Evolutionary conservation across 2,888 invertebrate species (phyloP).

Genomic region (Scaptomyza parva): DNA sequence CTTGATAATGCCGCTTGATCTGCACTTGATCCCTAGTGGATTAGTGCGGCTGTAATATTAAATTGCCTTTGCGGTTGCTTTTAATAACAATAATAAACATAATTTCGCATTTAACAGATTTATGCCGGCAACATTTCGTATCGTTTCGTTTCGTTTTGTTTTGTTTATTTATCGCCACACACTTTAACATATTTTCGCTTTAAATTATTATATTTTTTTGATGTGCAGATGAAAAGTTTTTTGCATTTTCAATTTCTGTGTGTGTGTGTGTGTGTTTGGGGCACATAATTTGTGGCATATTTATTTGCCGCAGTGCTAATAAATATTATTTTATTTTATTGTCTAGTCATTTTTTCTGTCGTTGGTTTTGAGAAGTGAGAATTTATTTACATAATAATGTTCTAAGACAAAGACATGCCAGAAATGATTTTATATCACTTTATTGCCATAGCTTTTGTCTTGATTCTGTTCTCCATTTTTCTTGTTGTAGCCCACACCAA

Average conservation of each 20-base stretch:
- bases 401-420: slow-evolving; percentile 73
- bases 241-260: slow-evolving; percentile 48
- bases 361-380: slow-evolving; percentile 71
- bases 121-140: slow-evolving; percentile 48
- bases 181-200: slow-evolving; percentile 7
- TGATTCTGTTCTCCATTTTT: slow-evolving; percentile 13
- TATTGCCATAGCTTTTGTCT: slow-evolving; percentile 51
- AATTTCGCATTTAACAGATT: slow-evolving; percentile 75
- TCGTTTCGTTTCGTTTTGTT: no score
- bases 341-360: slow-evolving; percentile 73
- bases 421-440: slow-evolving; percentile 76
- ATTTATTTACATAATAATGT: slow-evolving; percentile 78
- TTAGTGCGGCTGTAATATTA: slow-evolving; percentile 80
- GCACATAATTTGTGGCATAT: slow-evolving; percentile 73
- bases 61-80: slow-evolving; percentile 77
- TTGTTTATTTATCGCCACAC: slow-evolving; percentile 53
- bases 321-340: slow-evolving; percentile 59
- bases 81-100: slow-evolving; percentile 78
- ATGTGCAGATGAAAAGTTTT: slow-evolving; percentile 30
- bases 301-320: slow-evolving; percentile 75
- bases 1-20: slow-evolving; percentile 80
- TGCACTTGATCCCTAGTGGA: slow-evolving; percentile 81
- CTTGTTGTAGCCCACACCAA: background rate
- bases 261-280: slow-evolving; percentile 6
- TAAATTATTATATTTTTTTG: slow-evolving; percentile 13